Conservation (phyloP, 2,888 invertebrate species). For the Choreutis nemorana region DNA sequence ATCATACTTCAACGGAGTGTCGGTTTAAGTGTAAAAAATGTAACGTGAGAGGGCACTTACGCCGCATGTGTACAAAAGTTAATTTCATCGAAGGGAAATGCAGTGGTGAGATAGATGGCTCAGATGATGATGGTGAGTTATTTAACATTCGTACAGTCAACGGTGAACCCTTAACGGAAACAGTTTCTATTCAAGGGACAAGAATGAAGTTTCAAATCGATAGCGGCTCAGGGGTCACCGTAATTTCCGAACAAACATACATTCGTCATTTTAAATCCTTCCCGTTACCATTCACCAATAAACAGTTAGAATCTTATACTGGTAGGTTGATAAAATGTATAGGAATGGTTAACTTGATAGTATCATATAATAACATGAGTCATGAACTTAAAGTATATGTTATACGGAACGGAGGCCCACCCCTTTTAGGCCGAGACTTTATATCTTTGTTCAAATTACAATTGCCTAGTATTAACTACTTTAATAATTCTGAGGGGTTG, state of each 20-base stretch:
- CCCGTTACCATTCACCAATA: neutral
- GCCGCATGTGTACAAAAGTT: slow-evolving; percentile 8
- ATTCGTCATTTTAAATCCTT: slow-evolving; percentile 4
- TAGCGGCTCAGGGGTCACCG: slow-evolving; percentile 12
- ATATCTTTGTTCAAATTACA: neutral
- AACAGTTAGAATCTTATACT: neutral
- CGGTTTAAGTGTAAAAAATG: slow-evolving; percentile 12
- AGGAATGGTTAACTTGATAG: neutral
- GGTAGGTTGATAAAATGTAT: neutral
- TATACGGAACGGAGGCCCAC: neutral
- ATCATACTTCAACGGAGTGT: slow-evolving; percentile 8
- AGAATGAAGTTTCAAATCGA: slow-evolving; percentile 11
- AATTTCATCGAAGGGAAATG: slow-evolving; percentile 3
- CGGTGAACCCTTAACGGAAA: slow-evolving; percentile 10
- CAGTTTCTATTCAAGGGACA: slow-evolving; percentile 6
- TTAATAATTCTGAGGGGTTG: neutral
- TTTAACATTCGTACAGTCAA: slow-evolving; percentile 9
- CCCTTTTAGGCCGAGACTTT: neutral
- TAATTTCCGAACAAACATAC: slow-evolving; percentile 10
- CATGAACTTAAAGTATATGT: neutral
- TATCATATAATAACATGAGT: no score
- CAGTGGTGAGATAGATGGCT: slow-evolving; percentile 5
- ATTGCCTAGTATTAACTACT: neutral
- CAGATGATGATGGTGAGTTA: slow-evolving; percentile 12
- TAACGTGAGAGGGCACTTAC: slow-evolving; percentile 9